Evolutionary conservation across 1,140 invertebrate genomes (phyloP).

Genomic region (Ceratitis capitata): DNA sequence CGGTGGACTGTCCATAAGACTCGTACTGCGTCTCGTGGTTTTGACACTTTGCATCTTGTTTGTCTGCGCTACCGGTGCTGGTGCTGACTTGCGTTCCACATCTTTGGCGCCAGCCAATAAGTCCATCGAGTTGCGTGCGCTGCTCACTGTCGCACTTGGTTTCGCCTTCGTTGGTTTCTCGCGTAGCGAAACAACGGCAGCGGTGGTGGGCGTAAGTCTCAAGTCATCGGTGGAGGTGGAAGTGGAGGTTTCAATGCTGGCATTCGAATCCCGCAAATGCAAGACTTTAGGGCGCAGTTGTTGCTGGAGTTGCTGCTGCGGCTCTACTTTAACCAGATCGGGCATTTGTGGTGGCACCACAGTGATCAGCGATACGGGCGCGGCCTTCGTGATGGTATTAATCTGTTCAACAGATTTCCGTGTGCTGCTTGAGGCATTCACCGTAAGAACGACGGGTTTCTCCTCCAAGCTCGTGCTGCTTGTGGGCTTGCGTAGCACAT

Average conservation of each 20-base stretch:
- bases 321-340: not conserved
- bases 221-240: slow-evolving; percentile 1
- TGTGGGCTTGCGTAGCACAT: slow-evolving; percentile 55
- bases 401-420: not conserved
- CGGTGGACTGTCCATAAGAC: not conserved
- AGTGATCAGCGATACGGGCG: not conserved
- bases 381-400: not conserved
- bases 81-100: too few relatives aligned
- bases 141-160: not conserved
- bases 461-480: slow-evolving; percentile 42
- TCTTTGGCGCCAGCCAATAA: slow-evolving; percentile 40
- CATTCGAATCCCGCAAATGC: slow-evolving; percentile 46
- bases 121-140: not conserved
- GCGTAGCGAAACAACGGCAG: slow-evolving; percentile 36
- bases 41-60: slow-evolving; percentile 41
- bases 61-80: slow-evolving; percentile 37
- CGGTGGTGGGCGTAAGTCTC: not conserved
- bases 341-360: not conserved
- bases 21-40: not conserved
- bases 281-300: slow-evolving; percentile 53
- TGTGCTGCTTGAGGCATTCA: not conserved
- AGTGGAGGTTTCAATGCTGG: not conserved
- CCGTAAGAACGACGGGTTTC: not conserved
- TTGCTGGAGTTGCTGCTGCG: too few relatives aligned
- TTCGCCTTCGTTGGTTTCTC: not conserved